Evolutionary conservation across 2,888 invertebrate species (phyloP), one percentile per base, ranked within the genome.

Genomic region (Harmothoe impar): DNA sequence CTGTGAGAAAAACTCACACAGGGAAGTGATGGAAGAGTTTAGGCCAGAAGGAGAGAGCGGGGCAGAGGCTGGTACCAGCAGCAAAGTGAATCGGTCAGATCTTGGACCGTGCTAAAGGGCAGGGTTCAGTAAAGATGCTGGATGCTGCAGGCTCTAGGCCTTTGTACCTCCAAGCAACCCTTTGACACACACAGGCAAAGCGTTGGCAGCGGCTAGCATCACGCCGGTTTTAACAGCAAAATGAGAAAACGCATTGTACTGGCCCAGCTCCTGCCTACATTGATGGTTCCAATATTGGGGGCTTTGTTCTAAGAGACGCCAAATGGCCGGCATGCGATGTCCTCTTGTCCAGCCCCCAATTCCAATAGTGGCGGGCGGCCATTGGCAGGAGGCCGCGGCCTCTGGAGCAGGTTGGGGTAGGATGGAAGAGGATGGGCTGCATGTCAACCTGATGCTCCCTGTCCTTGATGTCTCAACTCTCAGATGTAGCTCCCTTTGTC

Each of bases 241-340:
- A 86, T 86, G 86, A 56, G 86, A 86, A 86, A 86, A 86, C 86
- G 56, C 56, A 86, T 86, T 86, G 86, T 86, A 52, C 81, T 43
- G 81, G 43, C 81, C 43, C 7, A 1, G 3, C 72, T 29, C 25
- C 29, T 81, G 5, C 81, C 33, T 17, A 33, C 81, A 43, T 43
- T 81, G 81, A 81, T 81, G 81, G 43, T 20, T 81, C 81, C 81
- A 81, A 81, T 81, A 81, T 81, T 81, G 81, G 43, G 84, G 29
- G 43, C 54, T 86, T 86, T 86, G 56, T 86, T 86, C 86, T 54
- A 56, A 10, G 86, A 5, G 51, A 31, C 12, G 51, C 84, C 84
- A 51, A 84, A 23, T 86, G 86, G 86, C 86, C 56, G 56, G 25
- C 52, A 31, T 86, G 86, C 86, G 5, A 86, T 29, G 86, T 56